Evolutionary conservation across 2,888 invertebrate genomes (phyloP).

Genomic region (Ectobius pallidus): DNA sequence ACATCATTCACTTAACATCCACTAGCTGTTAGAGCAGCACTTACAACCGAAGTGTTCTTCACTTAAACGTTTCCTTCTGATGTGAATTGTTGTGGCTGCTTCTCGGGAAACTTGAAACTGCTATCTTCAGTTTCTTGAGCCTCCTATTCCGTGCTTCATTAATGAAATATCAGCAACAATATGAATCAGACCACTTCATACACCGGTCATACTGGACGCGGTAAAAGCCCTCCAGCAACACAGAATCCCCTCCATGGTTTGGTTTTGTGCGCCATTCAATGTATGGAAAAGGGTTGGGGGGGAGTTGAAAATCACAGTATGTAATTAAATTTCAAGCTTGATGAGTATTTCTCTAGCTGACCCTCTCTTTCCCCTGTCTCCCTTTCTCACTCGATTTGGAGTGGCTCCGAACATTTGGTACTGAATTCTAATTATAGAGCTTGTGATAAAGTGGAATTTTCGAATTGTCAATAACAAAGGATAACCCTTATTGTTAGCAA

Average conservation of each 20-base stretch:
- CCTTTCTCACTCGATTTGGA: neutral
- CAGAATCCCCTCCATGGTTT: neutral
- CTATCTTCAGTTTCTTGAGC: too few relatives aligned
- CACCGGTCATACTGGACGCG: neutral
- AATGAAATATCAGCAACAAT: too few relatives aligned
- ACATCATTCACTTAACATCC: too few relatives aligned
- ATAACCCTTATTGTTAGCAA: neutral
- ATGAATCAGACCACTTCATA: neutral
- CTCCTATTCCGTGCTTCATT: too few relatives aligned
- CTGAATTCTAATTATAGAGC: neutral
- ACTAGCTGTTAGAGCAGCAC: too few relatives aligned
- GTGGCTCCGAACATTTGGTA: neutral
- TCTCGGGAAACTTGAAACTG: too few relatives aligned
- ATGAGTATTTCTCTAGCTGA: neutral
- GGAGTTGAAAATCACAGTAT: neutral
- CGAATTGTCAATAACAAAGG: neutral
- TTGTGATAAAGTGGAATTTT: neutral
- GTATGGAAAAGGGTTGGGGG: too few relatives aligned
- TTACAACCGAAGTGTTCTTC: too few relatives aligned
- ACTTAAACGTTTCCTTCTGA: too few relatives aligned
- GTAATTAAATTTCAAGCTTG: neutral
- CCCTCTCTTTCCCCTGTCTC: neutral
- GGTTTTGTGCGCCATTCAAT: neutral
- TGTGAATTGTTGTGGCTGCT: too few relatives aligned
- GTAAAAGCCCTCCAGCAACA: neutral